Evolutionary conservation across 2,113 vertebrate genomes (phyloP), one percentile per base, ranked within the genome.

Genomic region (Tympanuchus pallidicinctus): DNA sequence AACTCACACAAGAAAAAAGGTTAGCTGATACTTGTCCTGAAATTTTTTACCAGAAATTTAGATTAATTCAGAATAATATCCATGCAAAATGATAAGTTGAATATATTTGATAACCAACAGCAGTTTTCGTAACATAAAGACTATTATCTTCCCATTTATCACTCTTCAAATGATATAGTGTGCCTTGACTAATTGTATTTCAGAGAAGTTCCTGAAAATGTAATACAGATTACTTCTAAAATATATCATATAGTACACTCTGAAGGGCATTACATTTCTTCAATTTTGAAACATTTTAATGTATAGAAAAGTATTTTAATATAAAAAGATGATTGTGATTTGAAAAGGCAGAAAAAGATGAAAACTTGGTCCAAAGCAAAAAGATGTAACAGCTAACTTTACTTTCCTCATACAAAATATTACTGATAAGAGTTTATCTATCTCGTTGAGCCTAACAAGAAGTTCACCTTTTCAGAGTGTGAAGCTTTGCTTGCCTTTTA

Each of bases 401-500:
- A 56, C 20, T 47, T 87, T 90, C 69, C 64, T 73, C 65, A 77
- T 45, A 79, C 30, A 91, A 95, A 96, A 93, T 56, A 82, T 20
- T 74, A 92, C 50, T 10, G 16, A 50, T 60, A 92, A 77, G 50
- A 93, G 79, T 94, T 91, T 89, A 86, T 78, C 70, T 91, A 32
- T 83, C 97, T 90, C 66, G 76, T 84, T 83, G 78, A 91, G 82
- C 70, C 56, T 72, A 95, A 92, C 86, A 96, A 96, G 88, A 90
- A 78, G 77, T 92, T 96, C 90, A 92, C 73, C 76, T 90, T 97
- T 96, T 88, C 56, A 88, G 47, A 93, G 52, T 59, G 67, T 95
- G 36, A 96, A 92, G 76, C 57, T 93, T 96, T 97, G 81, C 86
- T 90, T 97, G 75, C 87, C 87, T 97, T 97, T 96, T 94, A 78